Evolutionary conservation across 92 coral and sea anemone genomes (phyloP).

Genomic region (Porites evermanni): DNA sequence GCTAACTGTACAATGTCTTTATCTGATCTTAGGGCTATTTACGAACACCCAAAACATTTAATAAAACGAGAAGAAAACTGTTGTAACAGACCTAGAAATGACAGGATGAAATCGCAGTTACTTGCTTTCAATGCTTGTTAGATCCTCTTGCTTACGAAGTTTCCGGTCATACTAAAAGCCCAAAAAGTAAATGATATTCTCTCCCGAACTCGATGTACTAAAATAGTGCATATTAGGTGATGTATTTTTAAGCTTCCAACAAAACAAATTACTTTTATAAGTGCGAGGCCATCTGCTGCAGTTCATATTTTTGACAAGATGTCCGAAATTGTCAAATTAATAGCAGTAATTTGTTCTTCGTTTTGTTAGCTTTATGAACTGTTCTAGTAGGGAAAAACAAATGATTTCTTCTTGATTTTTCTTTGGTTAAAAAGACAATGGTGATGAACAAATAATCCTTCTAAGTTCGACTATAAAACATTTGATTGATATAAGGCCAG

Average conservation of each 20-base stretch:
- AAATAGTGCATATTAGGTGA: background rate
- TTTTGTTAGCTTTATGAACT: constrained; percentile 4
- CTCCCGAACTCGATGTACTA: constrained; percentile 1
- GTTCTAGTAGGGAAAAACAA: background rate
- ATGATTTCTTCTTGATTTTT: background rate
- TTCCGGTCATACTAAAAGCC: background rate
- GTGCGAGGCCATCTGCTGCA: constrained; percentile 15
- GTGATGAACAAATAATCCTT: background rate
- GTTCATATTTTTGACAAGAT: constrained; percentile 12
- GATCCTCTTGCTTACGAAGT: too few relatives aligned
- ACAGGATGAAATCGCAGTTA: too few relatives aligned
- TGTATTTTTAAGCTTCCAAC: background rate
- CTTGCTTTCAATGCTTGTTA: too few relatives aligned
- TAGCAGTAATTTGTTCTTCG: background rate
- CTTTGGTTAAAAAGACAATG: background rate
- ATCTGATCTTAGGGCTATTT: constrained; percentile 8
- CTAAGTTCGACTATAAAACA: background rate
- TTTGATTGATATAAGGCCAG: background rate
- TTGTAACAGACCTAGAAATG: background rate
- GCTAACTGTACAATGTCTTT: background rate
- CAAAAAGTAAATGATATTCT: background rate
- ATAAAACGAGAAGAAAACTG: background rate
- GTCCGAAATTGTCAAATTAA: constrained; percentile 35
- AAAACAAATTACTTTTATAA: constrained; percentile 6
- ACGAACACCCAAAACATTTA: background rate